Conservation (phyloP, 1,140 invertebrate species). For the Diorhabda sublineata region DNA sequence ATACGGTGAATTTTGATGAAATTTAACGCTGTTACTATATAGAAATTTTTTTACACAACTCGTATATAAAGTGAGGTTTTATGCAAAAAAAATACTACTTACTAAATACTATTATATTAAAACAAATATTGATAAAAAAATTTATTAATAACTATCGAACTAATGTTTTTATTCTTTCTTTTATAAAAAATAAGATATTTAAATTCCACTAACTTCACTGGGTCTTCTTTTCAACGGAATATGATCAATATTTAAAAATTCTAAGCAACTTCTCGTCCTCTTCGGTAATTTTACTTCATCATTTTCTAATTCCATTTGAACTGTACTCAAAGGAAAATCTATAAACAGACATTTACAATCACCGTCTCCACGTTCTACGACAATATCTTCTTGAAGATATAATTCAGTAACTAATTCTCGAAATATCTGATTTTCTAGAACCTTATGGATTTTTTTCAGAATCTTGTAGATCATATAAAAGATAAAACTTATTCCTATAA, state of each 20-base stretch:
- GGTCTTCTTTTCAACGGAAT: background rate
- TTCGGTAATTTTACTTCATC: background rate
- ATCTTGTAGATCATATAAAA: conserved; percentile 12
- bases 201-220: background rate
- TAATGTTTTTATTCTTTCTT: no score
- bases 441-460: conserved; percentile 1
- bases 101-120: no score
- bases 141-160: no score
- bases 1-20: no score
- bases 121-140: no score
- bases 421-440: background rate
- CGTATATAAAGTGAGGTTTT: no score
- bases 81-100: no score
- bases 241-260: background rate
- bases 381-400: background rate
- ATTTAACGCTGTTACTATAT: no score
- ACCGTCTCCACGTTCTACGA: background rate
- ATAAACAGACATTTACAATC: background rate
- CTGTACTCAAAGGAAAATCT: background rate
- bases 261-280: conserved; percentile 1
- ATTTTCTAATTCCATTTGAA: background rate
- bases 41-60: no score
- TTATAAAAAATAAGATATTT: no score
- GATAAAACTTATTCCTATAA: no score
- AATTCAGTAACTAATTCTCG: background rate